phyloP scores from a whole-genome alignment of 2,888 invertebrate species.

The Nephrotoma appendiculata region DNA sequence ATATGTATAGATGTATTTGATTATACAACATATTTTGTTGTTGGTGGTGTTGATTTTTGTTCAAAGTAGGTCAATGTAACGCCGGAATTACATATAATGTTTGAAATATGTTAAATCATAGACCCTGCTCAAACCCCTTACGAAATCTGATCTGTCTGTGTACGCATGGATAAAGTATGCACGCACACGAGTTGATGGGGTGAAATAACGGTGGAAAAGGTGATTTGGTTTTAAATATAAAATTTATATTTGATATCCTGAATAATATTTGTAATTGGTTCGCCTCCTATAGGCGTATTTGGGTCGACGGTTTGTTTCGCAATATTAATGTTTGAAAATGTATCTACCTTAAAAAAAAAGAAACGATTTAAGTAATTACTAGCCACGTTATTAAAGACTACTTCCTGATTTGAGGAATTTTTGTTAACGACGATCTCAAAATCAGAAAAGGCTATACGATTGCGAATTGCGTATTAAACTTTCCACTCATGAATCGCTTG shows the following conservation, averaged over 20 bases:
- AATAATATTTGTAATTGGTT: not conserved
- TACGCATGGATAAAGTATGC: not conserved
- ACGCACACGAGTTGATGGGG: not conserved
- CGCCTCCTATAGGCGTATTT: no score
- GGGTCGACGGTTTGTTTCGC: no score
- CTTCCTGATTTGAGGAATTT: no score
- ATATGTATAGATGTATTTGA: not conserved
- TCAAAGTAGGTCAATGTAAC: not conserved
- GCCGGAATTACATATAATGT: not conserved
- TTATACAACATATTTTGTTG: not conserved
- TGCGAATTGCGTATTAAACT: no score
- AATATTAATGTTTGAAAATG: no score
- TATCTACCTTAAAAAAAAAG: no score
- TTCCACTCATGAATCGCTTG: no score
- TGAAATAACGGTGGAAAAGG: not conserved
- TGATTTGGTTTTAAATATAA: not conserved
- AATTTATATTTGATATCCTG: not conserved
- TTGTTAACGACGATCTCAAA: no score
- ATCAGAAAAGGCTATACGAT: no score
- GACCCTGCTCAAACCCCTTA: not conserved
- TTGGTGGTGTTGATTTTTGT: not conserved
- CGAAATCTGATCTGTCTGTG: not conserved
- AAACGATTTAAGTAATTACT: no score
- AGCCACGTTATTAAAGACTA: no score
- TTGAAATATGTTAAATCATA: not conserved